Evolutionary conservation across 2,113 vertebrate species (phyloP), one percentile per base, ranked within the genome.

Genomic region (Trochalopteron elliotii): DNA sequence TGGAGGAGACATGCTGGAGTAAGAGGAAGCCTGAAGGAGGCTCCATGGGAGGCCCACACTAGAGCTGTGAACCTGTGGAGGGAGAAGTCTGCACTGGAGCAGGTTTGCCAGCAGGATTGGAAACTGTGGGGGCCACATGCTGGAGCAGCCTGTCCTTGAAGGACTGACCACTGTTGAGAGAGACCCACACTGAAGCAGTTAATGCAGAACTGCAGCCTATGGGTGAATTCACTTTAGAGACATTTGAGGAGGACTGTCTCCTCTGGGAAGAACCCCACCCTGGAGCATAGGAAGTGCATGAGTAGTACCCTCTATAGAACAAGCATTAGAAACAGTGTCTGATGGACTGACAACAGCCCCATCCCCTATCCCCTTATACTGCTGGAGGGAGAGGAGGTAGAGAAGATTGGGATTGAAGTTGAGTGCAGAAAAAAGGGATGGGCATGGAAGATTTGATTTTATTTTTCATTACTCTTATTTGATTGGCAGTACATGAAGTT

Each of bases 71-170:
- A 71, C 6, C 21, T 27, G 27, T 57, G 27, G 31, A 72, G 35
- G 49, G 25, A 50, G 50, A 55, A 65, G 42, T 35, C 35, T 40
- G 45, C 37, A 7, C 4, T 37, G 42, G 50, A 42, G 33, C 31
- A 50, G 31, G 22, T 42, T 64, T 65, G 30, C 76, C 72, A 21
- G 42, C 33, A 50, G 25, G 25, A 37, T 20, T 49, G 33, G 31
- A 27, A 25, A 18, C 14, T 0, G 1, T 64, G 25, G 11, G 19
- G 37, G 11, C 15, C 18, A 4, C 23, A 35, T 0, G 1, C 21
- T 37, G 50, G 42, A 80, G 33, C 20, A 80, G 25, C 25, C 25
- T 25, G 57, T 35, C 60, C 35, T 35, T 42, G 42, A 10, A 49
- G 19, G 42, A 35, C 42, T 56, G 50, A 40, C 2, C 24, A 17